Conservation (phyloP, 2,113 vertebrate species). For the Gobius niger region DNA sequence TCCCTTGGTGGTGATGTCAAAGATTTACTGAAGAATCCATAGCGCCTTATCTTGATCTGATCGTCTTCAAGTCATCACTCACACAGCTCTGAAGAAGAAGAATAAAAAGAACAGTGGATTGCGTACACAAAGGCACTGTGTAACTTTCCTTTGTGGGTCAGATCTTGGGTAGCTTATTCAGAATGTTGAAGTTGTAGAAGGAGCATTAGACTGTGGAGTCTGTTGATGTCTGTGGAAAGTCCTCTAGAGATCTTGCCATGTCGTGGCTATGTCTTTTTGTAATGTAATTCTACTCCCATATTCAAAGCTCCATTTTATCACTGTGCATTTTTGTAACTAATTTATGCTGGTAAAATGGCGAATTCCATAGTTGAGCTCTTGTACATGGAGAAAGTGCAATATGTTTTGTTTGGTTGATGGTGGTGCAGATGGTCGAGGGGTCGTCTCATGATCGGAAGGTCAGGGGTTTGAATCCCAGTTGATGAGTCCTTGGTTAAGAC, state of each 20-base stretch:
- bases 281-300: background rate
- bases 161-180: background rate
- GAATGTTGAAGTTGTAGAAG: no score
- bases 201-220: no score
- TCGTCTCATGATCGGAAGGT: no score
- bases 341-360: no score
- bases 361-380: no score
- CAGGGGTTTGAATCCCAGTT: no score
- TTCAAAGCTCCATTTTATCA: background rate
- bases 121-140: background rate
- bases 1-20: conserved; percentile 23
- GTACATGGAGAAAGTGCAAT: no score
- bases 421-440: no score
- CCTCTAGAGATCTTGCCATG: background rate
- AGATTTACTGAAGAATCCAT: conserved; percentile 32
- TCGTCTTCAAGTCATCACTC: conserved; percentile 36
- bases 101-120: background rate
- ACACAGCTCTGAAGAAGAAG: conserved; percentile 6
- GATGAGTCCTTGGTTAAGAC: no score
- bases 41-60: conserved; percentile 30
- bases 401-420: no score
- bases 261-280: background rate
- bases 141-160: background rate
- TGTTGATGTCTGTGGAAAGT: background rate
- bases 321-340: no score